Base-by-base conservation (phyloP, 1,140 invertebrate genomes). In the Pseudomyrmex cubaensis region DNA sequence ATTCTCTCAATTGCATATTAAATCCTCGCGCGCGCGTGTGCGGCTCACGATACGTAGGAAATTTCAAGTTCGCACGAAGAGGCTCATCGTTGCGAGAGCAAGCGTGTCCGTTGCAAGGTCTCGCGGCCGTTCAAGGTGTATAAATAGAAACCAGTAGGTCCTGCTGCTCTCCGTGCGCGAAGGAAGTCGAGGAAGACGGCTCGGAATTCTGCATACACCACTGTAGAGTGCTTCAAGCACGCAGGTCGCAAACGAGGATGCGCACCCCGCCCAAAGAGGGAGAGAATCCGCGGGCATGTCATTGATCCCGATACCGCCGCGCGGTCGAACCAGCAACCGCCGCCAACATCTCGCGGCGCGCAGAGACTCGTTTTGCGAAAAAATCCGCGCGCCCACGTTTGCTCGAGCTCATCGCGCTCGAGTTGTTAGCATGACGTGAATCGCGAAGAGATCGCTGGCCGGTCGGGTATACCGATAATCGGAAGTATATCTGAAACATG, bases 61-160 rank as follows among this genome's bases (percentile, higher is more conserved):
- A 59, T 76, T 64, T 46, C 35, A 52, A 64, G 25, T 2, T 25
- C 1, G 35, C 20, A 61, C 17, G 17, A 46, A 62, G 22, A 61
- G 50, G 44, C 50, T 61, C 35, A 4, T 61, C 50, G 48, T 25
- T 64, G 78, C 70, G 74, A 59, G 70, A 59, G 70, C 52, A 63
- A 84, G 63, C 69, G 74, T 61, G 73, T 77, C 63, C 69, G 78
- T 57, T 88, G 89, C 91, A 92, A 91, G 91, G 90, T 90, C 90
- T 92, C 83, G 73, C 77, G 63, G 69, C 78, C 63, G 25, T 17
- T 77, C 74, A 25, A 77, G 62, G 88, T 87, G 84, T 93, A 93
- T 92, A 93, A 92, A 92, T 92, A 93, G 92, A 93, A 93, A 92
- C 92, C 90, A 92, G 92, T 92, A 92, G 91, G 90, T 93, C 91